Evolutionary conservation across 2,113 vertebrate species (phyloP), one percentile per base, ranked within the genome.

Genomic region (Lophius piscatorius): DNA sequence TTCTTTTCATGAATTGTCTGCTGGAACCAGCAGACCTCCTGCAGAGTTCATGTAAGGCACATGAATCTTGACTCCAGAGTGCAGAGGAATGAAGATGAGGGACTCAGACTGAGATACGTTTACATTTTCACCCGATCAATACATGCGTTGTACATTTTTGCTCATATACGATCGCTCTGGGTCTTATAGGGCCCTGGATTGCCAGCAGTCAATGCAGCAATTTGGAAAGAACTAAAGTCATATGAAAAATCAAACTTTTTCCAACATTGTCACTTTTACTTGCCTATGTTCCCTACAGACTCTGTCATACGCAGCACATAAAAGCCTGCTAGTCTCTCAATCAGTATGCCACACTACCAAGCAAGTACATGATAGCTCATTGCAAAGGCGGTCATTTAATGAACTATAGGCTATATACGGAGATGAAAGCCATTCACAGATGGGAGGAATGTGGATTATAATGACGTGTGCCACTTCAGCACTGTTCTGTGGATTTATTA

Each of bases 41-140:
- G 81, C 67, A 47, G 75, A 58, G 81, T 68, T 78, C 63, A 70
- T 52, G 61, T 59, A 64, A 52, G 64, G 47, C 41, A 49, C 31
- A 58, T 49, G 38, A 56, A 69, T 57, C 50, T 78, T 60, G 60
- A 69, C 58, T 67, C 80, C 63, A 63, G 18, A 66, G 35, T 9
- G 20, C 38, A 0, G 34, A 44, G 31, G 24, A 21, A 45, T 48
- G 44, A 49, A 54, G 63, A n/a, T n/a, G n/a, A n/a, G 45, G 1
- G 4, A 63, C 66, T 45, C 18, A 24, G 26, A 12, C 28, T 47
- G 39, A 70, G 58, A 63, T 38, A 57, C 47, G 47, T 21, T 40
- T 20, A 55, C 39, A 22, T 29, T 45, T 70, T 69, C 42, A 68
- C 78, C 68, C 64, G 45, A 70, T 58, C 48, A n/a, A n/a, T 54